A percentile compares a stretch with the other conserved stretches of the same genome.
These are phyloP conservation scores for Heliconius aoede DNA, from an alignment of 2,888 invertebrate species.

Conservation along the genomic window DNA sequence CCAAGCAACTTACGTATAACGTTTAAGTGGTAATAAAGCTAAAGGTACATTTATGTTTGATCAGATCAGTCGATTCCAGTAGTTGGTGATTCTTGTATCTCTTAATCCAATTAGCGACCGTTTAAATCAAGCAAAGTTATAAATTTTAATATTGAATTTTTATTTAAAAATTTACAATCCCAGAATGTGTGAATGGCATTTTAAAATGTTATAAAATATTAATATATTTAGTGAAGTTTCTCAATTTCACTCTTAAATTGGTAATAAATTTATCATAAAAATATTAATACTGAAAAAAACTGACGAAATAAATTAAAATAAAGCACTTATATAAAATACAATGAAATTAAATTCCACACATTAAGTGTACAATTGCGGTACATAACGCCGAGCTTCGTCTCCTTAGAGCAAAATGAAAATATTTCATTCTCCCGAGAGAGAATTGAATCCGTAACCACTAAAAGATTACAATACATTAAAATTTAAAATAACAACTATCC, in stretches of 20 bases:
- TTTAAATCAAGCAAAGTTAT: not conserved
- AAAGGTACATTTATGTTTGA: too few species aligned
- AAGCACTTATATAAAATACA: not conserved
- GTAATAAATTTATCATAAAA: not conserved
- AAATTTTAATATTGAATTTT: not conserved
- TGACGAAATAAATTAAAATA: not conserved
- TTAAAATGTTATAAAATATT: not conserved
- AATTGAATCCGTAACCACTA: too few species aligned
- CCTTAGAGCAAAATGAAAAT: too few species aligned
- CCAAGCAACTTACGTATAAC: too few species aligned
- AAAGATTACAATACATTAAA: not conserved
- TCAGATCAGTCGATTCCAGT: not conserved
- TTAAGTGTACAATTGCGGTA: too few species aligned
- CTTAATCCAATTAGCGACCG: slow-evolving; percentile 3
- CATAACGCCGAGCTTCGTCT: too few species aligned
- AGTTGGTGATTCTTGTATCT: not conserved
- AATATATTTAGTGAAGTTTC: not conserved
- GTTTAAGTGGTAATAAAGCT: too few species aligned
- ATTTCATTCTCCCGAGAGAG: too few species aligned
- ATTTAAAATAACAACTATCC: not conserved
- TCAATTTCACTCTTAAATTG: not conserved
- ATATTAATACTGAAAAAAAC: not conserved
- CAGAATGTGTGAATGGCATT: not conserved
- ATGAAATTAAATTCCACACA: too few species aligned
- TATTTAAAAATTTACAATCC: not conserved